These are phyloP conservation scores for Leucania comma DNA, from an alignment of 2,888 invertebrate species.

Conservation along the genomic window DNA sequence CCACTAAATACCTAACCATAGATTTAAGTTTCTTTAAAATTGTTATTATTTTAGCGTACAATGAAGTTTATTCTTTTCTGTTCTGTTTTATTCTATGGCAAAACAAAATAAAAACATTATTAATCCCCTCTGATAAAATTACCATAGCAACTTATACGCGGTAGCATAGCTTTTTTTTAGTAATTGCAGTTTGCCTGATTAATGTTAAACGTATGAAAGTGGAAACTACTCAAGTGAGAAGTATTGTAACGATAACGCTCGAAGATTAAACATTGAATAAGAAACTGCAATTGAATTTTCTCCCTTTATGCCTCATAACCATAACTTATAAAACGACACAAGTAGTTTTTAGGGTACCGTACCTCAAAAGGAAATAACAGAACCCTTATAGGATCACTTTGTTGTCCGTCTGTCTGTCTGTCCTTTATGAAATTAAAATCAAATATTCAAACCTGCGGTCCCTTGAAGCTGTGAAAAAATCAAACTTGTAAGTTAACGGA, in stretches of 20 bases:
- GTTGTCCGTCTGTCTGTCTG: too few species aligned
- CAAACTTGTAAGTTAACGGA: too few species aligned
- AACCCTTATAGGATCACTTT: too few species aligned
- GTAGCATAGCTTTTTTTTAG: slow-evolving; percentile 23
- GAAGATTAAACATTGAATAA: slow-evolving; percentile 37
- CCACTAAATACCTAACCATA: too few species aligned
- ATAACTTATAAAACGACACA: slow-evolving; percentile 24
- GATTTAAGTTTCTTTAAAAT: too few species aligned
- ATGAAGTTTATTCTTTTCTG: too few species aligned
- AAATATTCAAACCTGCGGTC: too few species aligned
- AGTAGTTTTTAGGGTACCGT: background rate
- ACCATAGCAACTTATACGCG: background rate
- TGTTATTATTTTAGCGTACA: too few species aligned
- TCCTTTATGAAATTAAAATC: too few species aligned
- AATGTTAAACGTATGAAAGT: slow-evolving; percentile 25
- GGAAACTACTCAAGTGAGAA: slow-evolving; percentile 40
- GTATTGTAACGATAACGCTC: slow-evolving; percentile 22
- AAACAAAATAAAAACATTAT: background rate
- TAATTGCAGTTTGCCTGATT: slow-evolving; percentile 24
- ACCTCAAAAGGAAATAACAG: too few species aligned
- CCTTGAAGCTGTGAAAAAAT: too few species aligned
- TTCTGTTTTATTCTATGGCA: too few species aligned
- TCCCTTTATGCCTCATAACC: slow-evolving; percentile 23
- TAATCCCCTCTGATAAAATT: background rate
- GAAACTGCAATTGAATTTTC: slow-evolving; percentile 29